Conservation (phyloP, 2,797 vertebrate species). For the Sebastiscus albofasciatus region DNA sequence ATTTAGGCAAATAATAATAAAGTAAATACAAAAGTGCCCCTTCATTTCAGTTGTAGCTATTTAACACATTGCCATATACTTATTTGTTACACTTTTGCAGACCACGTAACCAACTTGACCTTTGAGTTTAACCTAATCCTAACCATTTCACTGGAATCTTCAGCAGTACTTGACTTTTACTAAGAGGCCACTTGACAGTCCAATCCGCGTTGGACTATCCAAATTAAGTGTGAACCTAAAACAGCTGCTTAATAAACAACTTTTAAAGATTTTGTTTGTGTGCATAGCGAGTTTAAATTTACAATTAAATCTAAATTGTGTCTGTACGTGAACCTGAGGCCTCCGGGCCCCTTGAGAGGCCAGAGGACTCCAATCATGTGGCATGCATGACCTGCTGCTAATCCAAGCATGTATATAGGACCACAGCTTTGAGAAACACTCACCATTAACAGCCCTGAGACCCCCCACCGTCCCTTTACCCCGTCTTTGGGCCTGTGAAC, state of each 20-base stretch:
- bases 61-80: background rate
- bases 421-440: conserved; percentile 52
- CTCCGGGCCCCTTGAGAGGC: conserved; percentile 1
- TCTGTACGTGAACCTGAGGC: background rate
- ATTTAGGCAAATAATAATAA: background rate
- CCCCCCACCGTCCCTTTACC: conserved; percentile 46
- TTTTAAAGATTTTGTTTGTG: background rate
- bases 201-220: background rate
- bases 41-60: background rate
- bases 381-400: conserved; percentile 22
- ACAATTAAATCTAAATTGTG: background rate
- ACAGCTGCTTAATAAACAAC: background rate
- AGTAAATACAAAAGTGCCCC: background rate
- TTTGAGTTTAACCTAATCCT: background rate
- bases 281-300: background rate
- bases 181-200: background rate
- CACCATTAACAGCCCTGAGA: conserved; percentile 49
- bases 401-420: conserved; percentile 12
- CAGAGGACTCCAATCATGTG: background rate
- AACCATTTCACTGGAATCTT: background rate
- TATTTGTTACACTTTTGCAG: background rate
- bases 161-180: background rate
- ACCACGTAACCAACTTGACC: background rate
- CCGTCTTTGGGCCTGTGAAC: conserved; percentile 62
- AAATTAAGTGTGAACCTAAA: background rate